These are phyloP conservation scores for Magallana angulata DNA, from an alignment of 1,140 invertebrate species.

Conservation along the genomic window DNA sequence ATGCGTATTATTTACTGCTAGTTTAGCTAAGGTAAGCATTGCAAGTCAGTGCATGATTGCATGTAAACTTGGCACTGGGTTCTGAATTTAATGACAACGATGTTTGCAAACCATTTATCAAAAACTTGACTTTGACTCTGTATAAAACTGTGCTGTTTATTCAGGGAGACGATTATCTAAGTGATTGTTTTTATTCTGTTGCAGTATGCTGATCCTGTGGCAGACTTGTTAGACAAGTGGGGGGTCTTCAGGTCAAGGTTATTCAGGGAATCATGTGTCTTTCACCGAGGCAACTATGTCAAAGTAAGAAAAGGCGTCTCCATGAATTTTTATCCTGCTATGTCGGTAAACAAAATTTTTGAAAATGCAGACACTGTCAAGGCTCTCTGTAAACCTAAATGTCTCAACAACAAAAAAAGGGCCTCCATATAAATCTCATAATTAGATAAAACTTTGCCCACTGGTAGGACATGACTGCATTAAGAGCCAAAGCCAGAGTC, in stretches of 20 bases:
- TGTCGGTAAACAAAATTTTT: too few species aligned
- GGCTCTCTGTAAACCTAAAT: too few species aligned
- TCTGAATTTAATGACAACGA: background rate
- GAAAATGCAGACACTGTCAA: too few species aligned
- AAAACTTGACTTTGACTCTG: background rate
- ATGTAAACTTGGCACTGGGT: background rate
- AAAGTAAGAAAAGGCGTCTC: constrained; percentile 82
- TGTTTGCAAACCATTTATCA: background rate
- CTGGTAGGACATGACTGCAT: too few species aligned
- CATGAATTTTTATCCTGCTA: background rate
- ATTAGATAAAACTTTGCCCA: too few species aligned
- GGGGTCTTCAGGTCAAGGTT: constrained; percentile 96
- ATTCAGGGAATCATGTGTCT: constrained; percentile 99
- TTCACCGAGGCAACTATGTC: constrained; percentile 99
- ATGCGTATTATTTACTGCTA: constrained; percentile 99
- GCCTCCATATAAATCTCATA: too few species aligned
- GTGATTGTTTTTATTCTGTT: constrained; percentile 69
- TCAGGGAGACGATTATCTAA: background rate
- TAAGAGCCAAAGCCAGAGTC: too few species aligned
- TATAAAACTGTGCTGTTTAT: background rate
- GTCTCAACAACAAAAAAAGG: too few species aligned
- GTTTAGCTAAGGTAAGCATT: constrained; percentile 91
- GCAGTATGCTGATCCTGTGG: constrained; percentile 99
- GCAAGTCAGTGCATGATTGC: too few species aligned
- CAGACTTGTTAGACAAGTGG: constrained; percentile 98